These are phyloP conservation scores for Ceratothoa steindachneri DNA, from an alignment of 2,888 invertebrate genomes.

Conservation along the genomic window DNA sequence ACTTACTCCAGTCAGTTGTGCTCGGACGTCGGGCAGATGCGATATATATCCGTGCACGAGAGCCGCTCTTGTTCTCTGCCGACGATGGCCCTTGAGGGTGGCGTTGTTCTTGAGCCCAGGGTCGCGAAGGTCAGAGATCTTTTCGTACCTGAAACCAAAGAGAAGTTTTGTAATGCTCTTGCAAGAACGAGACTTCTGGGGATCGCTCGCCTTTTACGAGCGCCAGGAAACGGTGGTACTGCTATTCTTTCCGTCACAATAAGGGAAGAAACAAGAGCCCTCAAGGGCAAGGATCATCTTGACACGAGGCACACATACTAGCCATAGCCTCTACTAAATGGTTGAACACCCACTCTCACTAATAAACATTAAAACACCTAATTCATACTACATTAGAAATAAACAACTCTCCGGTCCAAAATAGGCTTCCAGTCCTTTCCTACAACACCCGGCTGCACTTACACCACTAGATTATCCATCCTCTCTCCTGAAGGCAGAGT, in stretches of 20 bases:
- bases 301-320: too few relatives aligned
- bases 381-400: too few relatives aligned
- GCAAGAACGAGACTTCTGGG: too few relatives aligned
- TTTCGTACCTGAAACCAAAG: constrained; percentile 21
- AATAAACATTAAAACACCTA: too few relatives aligned
- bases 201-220: neutral
- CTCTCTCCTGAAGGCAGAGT: too few relatives aligned
- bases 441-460: too few relatives aligned
- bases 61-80: constrained; percentile 33
- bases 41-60: constrained; percentile 41
- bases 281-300: neutral
- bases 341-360: too few relatives aligned
- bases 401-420: too few relatives aligned
- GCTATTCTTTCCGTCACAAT: constrained; percentile 2
- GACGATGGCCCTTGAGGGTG: constrained; percentile 2
- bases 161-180: too few relatives aligned
- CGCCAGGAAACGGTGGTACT: neutral
- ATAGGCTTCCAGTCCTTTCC: too few relatives aligned
- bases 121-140: constrained; percentile 26
- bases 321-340: too few relatives aligned
- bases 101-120: neutral
- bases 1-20: neutral
- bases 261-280: neutral
- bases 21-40: constrained; percentile 33
- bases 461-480: too few relatives aligned